Evolutionary conservation across 1,140 invertebrate genomes (phyloP), one percentile per base, ranked within the genome.

Genomic region (Heliconius nattereri): DNA sequence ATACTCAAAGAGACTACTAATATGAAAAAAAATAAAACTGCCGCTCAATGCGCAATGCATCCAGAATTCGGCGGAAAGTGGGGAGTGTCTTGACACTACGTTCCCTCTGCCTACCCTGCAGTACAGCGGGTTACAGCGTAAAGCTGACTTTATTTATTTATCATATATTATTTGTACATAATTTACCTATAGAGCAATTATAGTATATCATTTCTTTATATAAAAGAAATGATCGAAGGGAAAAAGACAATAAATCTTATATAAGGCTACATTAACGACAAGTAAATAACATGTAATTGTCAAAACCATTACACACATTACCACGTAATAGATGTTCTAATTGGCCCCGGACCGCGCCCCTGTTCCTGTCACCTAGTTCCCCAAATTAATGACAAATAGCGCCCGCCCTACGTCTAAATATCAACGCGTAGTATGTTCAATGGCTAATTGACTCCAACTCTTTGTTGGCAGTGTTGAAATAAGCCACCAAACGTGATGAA

Each of bases 301-400:
- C 79, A 83, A 81, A 83, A 72, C 49, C 80, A 81, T 75, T 76
- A 78, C 80, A 77, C 73, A 77, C 73, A 79, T 81, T 82, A 82
- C 74, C 78, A 75, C 74, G 77, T 85, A 87, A 88, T 86, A 87
- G 81, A 84, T 76, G 81, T 87, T 87, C 89, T 91, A 92, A 93
- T 92, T 91, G 89, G 87, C 85, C 85, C 85, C 82, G 80, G 83
- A 81, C 91, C 90, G 87, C 90, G 85, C 90, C 91, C 84, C 81
- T 91, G 89, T 90, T 90, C 82, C 86, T 91, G 91, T 93, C 91
- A 91, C 91, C 87, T 92, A 85, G 89, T 89, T 89, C 85, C 87
- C 89, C 84, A 91, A 93, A 91, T 92, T 92, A 92, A 92, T 91
- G 91, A 91, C 91, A 91, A 93, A 93, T 90, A 90, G 88, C 84